A percentile compares a stretch with the other conserved stretches of the same genome.
phyloP scores from a whole-genome alignment of 2,888 invertebrate species.

The Rotaria sp. region DNA sequence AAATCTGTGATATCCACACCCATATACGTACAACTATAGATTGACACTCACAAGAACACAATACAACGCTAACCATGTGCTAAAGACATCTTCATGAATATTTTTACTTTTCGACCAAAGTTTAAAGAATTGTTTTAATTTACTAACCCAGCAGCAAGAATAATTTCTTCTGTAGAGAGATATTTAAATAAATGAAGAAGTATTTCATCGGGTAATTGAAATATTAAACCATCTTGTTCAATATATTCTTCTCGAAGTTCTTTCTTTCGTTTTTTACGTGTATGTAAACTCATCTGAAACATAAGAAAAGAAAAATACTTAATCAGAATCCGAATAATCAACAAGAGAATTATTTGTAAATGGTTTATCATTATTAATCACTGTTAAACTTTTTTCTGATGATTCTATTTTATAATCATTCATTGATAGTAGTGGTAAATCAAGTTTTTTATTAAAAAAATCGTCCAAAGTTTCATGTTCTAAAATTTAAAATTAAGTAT shows the following conservation, averaged over 20 bases:
- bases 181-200: background rate
- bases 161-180: background rate
- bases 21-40: too few relatives aligned
- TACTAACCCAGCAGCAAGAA: background rate
- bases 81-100: too few relatives aligned
- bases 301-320: background rate
- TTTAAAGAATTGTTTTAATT: too few relatives aligned
- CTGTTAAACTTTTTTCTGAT: background rate
- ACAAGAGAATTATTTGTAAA: background rate
- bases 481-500: background rate
- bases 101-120: too few relatives aligned
- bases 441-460: background rate
- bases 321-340: background rate
- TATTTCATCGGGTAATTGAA: background rate
- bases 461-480: background rate
- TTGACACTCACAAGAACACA: too few relatives aligned
- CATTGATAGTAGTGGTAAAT: background rate
- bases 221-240: background rate
- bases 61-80: too few relatives aligned
- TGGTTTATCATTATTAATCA: background rate
- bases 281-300: constrained; percentile 8
- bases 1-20: too few relatives aligned
- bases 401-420: background rate
- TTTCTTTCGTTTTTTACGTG: constrained; percentile 21
- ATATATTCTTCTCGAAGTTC: background rate